Evolutionary conservation across 2,797 vertebrate genomes (phyloP).

Genomic region (Acrossocheilus fasciatus): DNA sequence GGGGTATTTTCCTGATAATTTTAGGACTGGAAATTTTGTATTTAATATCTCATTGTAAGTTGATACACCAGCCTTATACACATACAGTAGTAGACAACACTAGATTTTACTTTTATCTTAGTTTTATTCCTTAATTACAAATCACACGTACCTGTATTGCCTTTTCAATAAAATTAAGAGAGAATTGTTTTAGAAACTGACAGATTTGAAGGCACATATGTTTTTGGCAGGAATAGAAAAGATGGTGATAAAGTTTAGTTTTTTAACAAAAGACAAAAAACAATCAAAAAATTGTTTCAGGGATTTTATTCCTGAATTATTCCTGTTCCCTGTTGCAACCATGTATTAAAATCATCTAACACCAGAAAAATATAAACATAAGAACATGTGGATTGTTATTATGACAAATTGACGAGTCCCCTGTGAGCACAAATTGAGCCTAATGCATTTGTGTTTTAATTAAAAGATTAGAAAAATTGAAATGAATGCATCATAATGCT

Average conservation of each 20-base stretch:
- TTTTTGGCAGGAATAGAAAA: neutral
- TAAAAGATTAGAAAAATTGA: slow-evolving; percentile 1
- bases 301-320: neutral
- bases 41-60: neutral
- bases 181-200: neutral
- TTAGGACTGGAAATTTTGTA: slow-evolving; percentile 6
- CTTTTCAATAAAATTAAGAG: neutral
- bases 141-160: neutral
- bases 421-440: slow-evolving; percentile 19
- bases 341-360: slow-evolving; percentile 15
- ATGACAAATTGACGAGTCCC: neutral
- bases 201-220: neutral
- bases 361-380: neutral
- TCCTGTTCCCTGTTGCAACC: neutral
- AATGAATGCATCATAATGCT: neutral
- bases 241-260: neutral
- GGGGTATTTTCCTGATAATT: slow-evolving; percentile 4
- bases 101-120: neutral
- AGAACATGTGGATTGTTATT: neutral
- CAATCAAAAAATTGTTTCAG: neutral
- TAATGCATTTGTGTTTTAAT: slow-evolving; percentile 38
- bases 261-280: neutral
- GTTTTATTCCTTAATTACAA: neutral
- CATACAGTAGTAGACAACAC: neutral
- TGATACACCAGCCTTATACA: neutral